A percentile compares a stretch with the other conserved stretches of the same genome.
phyloP scores from a whole-genome alignment of 2,113 vertebrate species.

The Microtus richardsoni region DNA sequence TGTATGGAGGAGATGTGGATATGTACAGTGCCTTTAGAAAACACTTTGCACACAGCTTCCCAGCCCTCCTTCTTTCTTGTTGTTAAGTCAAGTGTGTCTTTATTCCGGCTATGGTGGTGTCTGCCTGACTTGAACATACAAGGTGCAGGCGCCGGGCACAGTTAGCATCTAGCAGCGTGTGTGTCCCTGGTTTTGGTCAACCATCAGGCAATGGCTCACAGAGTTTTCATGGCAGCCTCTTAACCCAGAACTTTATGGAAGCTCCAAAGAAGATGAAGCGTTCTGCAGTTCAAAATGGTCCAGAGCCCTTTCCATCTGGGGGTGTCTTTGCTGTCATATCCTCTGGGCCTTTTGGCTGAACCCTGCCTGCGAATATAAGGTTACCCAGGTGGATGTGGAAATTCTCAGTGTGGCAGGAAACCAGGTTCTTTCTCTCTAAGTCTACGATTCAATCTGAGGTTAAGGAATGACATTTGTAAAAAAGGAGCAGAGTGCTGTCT shows the following conservation, averaged over 20 bases:
- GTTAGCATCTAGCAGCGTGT: background rate
- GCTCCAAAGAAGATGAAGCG: background rate
- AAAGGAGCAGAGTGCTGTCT: background rate
- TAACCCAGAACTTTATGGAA: background rate
- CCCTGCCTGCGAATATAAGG: background rate
- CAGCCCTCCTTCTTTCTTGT: background rate
- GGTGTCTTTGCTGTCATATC: background rate
- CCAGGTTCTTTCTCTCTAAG: background rate
- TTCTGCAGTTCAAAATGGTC: background rate
- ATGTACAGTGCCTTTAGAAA: background rate
- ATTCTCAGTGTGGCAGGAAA: background rate
- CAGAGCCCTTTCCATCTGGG: background rate
- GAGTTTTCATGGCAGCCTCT: background rate
- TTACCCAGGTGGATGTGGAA: background rate
- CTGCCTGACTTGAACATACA: background rate
- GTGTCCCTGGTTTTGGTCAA: slow-evolving; percentile 71
- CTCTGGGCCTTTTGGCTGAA: background rate
- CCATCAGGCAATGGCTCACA: slow-evolving; percentile 2
- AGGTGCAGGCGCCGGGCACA: background rate
- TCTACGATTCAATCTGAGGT: background rate
- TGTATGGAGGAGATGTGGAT: accelerated
- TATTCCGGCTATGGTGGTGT: slow-evolving; percentile 20
- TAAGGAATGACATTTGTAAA: slow-evolving; percentile 11
- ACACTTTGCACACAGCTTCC: accelerated
- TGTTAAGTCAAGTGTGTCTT: background rate